Conservation (phyloP, 2,888 invertebrate species). For the Rhimphoctona megacephalus region DNA sequence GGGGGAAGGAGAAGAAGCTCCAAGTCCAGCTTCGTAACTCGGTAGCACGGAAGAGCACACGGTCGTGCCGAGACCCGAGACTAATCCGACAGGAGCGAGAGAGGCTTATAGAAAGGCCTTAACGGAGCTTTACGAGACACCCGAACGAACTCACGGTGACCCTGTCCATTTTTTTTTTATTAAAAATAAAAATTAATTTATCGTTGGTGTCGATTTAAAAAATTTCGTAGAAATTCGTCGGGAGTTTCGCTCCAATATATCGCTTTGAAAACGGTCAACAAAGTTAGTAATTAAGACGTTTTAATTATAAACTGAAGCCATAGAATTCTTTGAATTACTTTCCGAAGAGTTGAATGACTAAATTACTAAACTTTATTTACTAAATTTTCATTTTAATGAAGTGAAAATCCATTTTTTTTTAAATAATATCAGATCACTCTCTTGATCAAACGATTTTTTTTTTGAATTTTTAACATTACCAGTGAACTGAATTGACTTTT, state of each 20-base stretch:
- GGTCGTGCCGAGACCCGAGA: slow-evolving; percentile 56
- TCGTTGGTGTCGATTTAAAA: background rate
- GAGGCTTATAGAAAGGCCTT: slow-evolving; percentile 37
- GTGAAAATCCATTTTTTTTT: too few species aligned
- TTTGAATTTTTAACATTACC: too few species aligned
- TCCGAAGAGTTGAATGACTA: too few species aligned
- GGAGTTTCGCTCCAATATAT: background rate
- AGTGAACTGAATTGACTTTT: too few species aligned
- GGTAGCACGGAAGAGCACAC: slow-evolving; percentile 62
- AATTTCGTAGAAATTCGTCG: background rate
- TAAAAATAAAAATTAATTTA: slow-evolving; percentile 13
- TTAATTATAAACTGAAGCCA: background rate
- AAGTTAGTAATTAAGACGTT: background rate
- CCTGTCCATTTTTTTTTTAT: slow-evolving; percentile 19
- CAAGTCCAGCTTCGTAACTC: slow-evolving; percentile 65
- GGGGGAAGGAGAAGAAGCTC: slow-evolving; percentile 52
- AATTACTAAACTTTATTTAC: background rate
- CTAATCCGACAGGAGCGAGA: slow-evolving; percentile 63
- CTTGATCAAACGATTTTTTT: too few species aligned
- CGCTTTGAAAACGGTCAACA: background rate
- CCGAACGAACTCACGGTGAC: slow-evolving; percentile 37
- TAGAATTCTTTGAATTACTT: background rate
- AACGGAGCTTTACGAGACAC: slow-evolving; percentile 58
- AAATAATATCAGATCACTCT: background rate
- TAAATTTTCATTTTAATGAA: background rate